Base-by-base conservation (phyloP, 2,888 invertebrate genomes). In the Junonia oenone region DNA sequence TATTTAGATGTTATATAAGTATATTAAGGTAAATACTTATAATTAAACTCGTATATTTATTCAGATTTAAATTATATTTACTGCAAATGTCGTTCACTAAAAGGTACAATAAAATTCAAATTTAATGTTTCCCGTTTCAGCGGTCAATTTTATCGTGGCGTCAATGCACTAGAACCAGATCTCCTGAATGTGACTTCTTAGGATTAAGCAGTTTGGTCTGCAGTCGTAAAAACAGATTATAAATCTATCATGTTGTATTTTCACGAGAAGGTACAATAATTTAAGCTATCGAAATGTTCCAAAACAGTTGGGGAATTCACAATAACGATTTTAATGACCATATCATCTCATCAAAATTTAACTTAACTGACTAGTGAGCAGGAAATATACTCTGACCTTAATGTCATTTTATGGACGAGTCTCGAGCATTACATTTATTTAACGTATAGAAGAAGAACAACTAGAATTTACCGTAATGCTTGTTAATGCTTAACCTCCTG, bases 81-180 rank as follows among this genome's bases (percentile, higher is more conserved):
- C 8, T 37, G 48, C 82, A 80, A 84, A n/a, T 82, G 81, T 81
- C 76, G 73, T 77, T 80, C 76, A 76, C 78, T 77, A 81, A 83
- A 85, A 82, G 75, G 78, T 76, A 75, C 75, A 84, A 85, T 87
- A 87, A 87, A 84, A 81, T 81, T 76, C 68, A 70, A 71, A 80
- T 73, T 85, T 88, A 81, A 88, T 85, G 83, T 84, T 79, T 86
- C 83, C 85, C 83, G 85, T 81, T 81, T 78, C 81, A 78, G 76
- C 75, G 70, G 71, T 71, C 73, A 78, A 83, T 80, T 85, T 84
- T 82, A 87, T 81, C 77, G 76, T 76, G 74, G 80, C 78, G 84
- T 82, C 81, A 83, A 78, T 79, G 81, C 76, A 78, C 80, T 71
- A 75, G 68, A 71, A 73, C 73, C 73, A 75, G 75, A 79, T 75